Evolutionary conservation across 92 coral and sea anemone species (phyloP).

Genomic region (Umimayanthus chanpuru): DNA sequence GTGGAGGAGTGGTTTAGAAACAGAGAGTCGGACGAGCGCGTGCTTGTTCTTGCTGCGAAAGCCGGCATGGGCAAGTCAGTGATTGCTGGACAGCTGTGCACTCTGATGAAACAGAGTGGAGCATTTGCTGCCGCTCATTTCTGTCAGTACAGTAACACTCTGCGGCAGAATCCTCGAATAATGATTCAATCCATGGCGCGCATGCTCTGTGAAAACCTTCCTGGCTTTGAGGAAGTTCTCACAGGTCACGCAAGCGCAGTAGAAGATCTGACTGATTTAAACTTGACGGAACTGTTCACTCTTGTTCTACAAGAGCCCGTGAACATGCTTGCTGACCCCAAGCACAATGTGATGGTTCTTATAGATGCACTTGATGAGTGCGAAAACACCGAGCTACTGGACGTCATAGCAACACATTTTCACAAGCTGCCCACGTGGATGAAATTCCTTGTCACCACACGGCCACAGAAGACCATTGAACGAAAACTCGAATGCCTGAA

Average conservation of each 20-base stretch:
- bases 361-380: conserved; percentile 74
- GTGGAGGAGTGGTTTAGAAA: conserved; percentile 60
- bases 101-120: conserved; percentile 22
- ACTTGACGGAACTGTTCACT: conserved; percentile 56
- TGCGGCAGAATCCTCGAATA: conserved; percentile 59
- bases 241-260: conserved; percentile 42
- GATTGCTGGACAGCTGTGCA: conserved; percentile 62
- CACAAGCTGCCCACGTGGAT: conserved; percentile 66
- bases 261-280: conserved; percentile 45
- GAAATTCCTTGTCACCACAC: conserved; percentile 65
- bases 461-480: conserved; percentile 53
- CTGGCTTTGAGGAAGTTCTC: conserved; percentile 61
- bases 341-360: conserved; percentile 48
- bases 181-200: conserved; percentile 70
- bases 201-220: conserved; percentile 56
- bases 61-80: conserved; percentile 86
- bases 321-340: conserved; percentile 56
- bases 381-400: conserved; percentile 50
- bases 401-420: conserved; percentile 56
- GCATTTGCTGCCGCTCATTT: conserved; percentile 61
- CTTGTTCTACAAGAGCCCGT: conserved; percentile 67
- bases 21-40: conserved; percentile 50
- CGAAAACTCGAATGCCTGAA: conserved; percentile 36
- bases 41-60: conserved; percentile 57
- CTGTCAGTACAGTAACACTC: conserved; percentile 59